phyloP scores from a whole-genome alignment of 2,797 vertebrate species.

The Hippocampus kuda region DNA sequence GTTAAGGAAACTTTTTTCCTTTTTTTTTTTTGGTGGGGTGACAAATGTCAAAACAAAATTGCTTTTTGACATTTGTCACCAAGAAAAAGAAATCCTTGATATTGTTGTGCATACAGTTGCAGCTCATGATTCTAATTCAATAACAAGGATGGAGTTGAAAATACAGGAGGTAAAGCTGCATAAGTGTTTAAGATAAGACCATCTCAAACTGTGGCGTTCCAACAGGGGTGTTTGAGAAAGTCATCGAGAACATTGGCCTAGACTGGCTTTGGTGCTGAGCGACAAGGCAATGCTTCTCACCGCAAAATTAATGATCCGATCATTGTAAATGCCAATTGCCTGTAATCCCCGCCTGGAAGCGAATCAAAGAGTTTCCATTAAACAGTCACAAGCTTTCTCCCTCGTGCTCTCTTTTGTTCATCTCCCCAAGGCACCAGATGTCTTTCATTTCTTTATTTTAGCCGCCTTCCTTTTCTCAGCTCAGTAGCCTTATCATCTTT shows the following conservation, averaged over 20 bases:
- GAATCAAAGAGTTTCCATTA: conserved; percentile 78
- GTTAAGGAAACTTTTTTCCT: conserved; percentile 11
- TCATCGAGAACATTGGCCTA: not conserved
- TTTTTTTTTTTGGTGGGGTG: not conserved
- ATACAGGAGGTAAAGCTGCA: not conserved
- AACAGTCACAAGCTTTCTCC: conserved; percentile 89
- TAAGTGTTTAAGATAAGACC: not conserved
- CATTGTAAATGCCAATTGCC: conserved; percentile 72
- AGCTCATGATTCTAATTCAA: not conserved
- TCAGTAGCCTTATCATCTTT: conserved; percentile 47
- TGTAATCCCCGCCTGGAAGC: conserved; percentile 71
- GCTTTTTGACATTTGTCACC: not conserved
- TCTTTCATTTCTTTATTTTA: conserved; percentile 75
- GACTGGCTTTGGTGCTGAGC: conserved; percentile 23
- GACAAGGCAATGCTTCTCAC: conserved; percentile 42
- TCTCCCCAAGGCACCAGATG: conserved; percentile 84
- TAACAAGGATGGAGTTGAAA: not conserved
- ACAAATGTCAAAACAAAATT: not conserved
- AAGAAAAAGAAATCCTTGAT: not conserved
- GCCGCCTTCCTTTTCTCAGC: conserved; percentile 55
- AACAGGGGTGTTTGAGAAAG: not conserved
- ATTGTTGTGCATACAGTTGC: not conserved
- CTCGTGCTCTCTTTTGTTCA: conserved; percentile 42
- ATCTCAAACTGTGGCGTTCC: not conserved
- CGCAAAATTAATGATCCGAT: conserved; percentile 67